phyloP scores from a whole-genome alignment of 2,797 vertebrate species.

The Arrhamphus sclerolepis region DNA sequence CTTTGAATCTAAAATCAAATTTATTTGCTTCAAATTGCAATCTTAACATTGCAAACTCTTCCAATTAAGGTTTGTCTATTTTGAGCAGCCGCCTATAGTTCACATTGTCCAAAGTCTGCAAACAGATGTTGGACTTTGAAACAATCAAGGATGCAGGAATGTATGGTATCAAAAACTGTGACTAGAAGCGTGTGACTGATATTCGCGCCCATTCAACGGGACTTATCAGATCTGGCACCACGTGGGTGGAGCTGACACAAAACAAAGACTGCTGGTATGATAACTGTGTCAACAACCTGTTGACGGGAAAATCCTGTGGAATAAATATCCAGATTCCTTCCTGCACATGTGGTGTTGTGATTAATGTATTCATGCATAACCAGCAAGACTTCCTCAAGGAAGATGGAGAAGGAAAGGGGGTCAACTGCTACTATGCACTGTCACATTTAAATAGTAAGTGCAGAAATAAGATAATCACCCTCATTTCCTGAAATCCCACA shows the following conservation, averaged over 20 bases:
- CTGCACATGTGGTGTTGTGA: constrained; percentile 48
- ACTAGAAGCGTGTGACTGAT: constrained; percentile 15
- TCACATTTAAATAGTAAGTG: constrained; percentile 19
- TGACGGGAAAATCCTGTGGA: constrained; percentile 39
- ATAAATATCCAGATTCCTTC: constrained; percentile 47
- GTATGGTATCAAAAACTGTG: not conserved
- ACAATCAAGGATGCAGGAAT: too few species aligned
- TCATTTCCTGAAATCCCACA: constrained; percentile 7
- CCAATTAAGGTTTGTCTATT: too few species aligned
- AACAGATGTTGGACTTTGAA: too few species aligned
- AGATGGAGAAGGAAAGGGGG: not conserved
- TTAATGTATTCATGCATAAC: constrained; percentile 24
- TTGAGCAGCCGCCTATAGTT: too few species aligned
- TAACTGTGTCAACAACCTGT: constrained; percentile 62
- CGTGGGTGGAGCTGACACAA: not conserved
- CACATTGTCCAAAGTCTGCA: too few species aligned
- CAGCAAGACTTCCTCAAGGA: constrained; percentile 42
- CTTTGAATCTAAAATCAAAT: too few species aligned
- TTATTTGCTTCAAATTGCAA: too few species aligned
- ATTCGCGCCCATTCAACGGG: not conserved
- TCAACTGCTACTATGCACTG: constrained; percentile 3
- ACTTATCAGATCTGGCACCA: constrained; percentile 6
- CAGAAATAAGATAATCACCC: constrained; percentile 10
- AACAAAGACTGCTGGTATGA: constrained; percentile 26
- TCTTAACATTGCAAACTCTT: too few species aligned